Evolutionary conservation across 2,113 vertebrate genomes (phyloP).

Genomic region (Podarcis cretensis): DNA sequence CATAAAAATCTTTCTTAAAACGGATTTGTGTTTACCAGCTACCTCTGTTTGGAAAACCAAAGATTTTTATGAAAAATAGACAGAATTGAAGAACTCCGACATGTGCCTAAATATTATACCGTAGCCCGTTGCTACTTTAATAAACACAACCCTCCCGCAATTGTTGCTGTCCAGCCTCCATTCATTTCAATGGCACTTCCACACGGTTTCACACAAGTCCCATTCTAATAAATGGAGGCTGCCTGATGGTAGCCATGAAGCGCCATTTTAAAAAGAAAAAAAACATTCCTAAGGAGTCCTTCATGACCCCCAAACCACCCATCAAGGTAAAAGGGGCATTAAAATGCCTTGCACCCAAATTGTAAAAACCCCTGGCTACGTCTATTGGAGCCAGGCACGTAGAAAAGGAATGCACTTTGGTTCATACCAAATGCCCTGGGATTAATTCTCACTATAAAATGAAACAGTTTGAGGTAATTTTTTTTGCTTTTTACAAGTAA

Average conservation of each 20-base stretch:
- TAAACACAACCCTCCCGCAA: background rate
- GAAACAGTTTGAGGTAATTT: slow-evolving; percentile 85
- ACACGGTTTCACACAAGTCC: slow-evolving; percentile 11
- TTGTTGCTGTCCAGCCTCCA: background rate
- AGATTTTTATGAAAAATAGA: slow-evolving; percentile 69
- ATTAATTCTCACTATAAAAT: slow-evolving; percentile 86
- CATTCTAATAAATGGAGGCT: background rate
- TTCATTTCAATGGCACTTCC: slow-evolving; percentile 8
- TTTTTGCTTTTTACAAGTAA: slow-evolving; percentile 78
- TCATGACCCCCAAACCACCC: slow-evolving; percentile 75
- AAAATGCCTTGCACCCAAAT: slow-evolving; percentile 83
- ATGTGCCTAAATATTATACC: slow-evolving; percentile 75
- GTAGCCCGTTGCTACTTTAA: slow-evolving; percentile 78
- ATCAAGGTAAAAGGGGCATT: slow-evolving; percentile 82
- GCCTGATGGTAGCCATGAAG: slow-evolving; percentile 6
- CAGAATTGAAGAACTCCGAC: slow-evolving; percentile 72
- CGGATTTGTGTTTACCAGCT: slow-evolving; percentile 59
- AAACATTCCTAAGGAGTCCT: slow-evolving; percentile 75
- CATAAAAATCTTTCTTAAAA: slow-evolving; percentile 48
- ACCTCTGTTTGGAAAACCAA: slow-evolving; percentile 63
- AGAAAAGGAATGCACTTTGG: slow-evolving; percentile 99
- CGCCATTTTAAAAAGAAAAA: slow-evolving; percentile 53
- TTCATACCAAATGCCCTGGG: slow-evolving; percentile 98
- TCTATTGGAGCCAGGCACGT: slow-evolving; percentile 81
- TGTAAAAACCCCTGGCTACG: slow-evolving; percentile 82